These are phyloP conservation scores for Odontocerum albicorne DNA, from an alignment of 2,888 invertebrate genomes.

Conservation along the genomic window DNA sequence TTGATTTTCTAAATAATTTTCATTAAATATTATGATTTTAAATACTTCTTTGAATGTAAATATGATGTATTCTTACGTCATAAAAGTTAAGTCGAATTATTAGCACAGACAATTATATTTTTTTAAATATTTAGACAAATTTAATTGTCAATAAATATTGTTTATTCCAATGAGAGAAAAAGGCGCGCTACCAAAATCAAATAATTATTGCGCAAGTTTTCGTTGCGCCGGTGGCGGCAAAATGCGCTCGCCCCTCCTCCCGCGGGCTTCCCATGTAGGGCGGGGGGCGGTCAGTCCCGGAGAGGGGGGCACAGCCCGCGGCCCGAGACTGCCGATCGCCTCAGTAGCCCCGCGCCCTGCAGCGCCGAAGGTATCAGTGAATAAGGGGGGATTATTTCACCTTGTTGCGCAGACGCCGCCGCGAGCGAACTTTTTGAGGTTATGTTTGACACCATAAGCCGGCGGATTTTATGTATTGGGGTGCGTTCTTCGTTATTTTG, in stretches of 20 bases:
- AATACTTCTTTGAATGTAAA: no score
- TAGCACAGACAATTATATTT: no score
- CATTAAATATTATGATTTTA: no score
- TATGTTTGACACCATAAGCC: slow-evolving; percentile 21
- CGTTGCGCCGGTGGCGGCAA: slow-evolving; percentile 20
- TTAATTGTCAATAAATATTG: no score
- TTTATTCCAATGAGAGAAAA: slow-evolving; percentile 33
- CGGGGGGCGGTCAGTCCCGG: no score
- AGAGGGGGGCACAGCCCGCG: slow-evolving; percentile 45
- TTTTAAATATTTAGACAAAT: no score
- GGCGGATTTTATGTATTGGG: slow-evolving; percentile 20
- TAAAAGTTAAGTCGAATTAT: no score
- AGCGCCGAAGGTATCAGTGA: slow-evolving; percentile 48
- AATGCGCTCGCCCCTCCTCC: slow-evolving; percentile 1
- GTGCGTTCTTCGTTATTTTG: slow-evolving; percentile 20
- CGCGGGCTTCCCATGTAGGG: no score
- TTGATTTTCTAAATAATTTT: no score
- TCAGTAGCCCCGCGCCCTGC: slow-evolving; percentile 53
- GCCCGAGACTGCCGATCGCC: slow-evolving; percentile 49
- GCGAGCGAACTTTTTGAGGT: slow-evolving; percentile 32
- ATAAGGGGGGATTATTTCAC: slow-evolving; percentile 44
- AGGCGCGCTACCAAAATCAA: slow-evolving; percentile 11
- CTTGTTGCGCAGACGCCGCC: slow-evolving; percentile 45
- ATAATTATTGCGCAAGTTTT: slow-evolving; percentile 22
- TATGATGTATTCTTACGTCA: no score